Base-by-base conservation (phyloP, 2,797 vertebrate species). In the Melanotaenia nigrans region DNA sequence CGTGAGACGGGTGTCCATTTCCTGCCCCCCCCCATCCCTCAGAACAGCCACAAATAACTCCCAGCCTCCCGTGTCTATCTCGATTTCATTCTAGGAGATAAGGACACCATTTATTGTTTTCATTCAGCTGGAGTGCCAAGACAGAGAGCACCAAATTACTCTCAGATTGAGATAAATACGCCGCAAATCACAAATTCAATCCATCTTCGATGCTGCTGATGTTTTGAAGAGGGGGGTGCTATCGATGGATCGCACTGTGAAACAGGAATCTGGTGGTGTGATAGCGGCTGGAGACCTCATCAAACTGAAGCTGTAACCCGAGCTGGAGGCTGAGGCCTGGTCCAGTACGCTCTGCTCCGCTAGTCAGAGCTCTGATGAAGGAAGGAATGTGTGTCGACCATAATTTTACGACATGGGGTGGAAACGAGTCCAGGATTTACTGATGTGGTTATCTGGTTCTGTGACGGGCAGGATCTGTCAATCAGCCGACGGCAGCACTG, bases 391-490 rank as follows among this genome's bases (percentile, higher is more conserved):
- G 25, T 25, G 25, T 25, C 25, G 25, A 25, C 25, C 25, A 25
- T 25, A 25, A 25, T 25, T 25, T 25, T 25, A 25, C 25, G 25
- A 25, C 25, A 25, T 25, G 25, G 25, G 25, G 25, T 25, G 4
- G 28, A 24, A 42, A 10, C 36, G 56, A 51, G 91, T 89, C 91
- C 93, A 94, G 95, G 96, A 96, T 97, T 96, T 97, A 96, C 96
- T 95, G 96, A 97, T 96, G 95, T 93, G 92, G 95, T 97, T 98
- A 97, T 97, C 97, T 97, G 96, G 95, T 96, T 95, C 94, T 94
- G 93, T 96, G 96, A 97, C 96, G 95, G 95, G 93, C 94, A 94
- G 95, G 96, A 97, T 98, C 96, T 96, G 97, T 98, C 96, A 97
- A 96, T 97, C 96, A 96, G 93, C 65, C 73, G 91, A 93, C 95